These are phyloP conservation scores for Apostichopus japonicus DNA, from an alignment of 35 echinoderm and acorn worm species.

Conservation along the genomic window DNA sequence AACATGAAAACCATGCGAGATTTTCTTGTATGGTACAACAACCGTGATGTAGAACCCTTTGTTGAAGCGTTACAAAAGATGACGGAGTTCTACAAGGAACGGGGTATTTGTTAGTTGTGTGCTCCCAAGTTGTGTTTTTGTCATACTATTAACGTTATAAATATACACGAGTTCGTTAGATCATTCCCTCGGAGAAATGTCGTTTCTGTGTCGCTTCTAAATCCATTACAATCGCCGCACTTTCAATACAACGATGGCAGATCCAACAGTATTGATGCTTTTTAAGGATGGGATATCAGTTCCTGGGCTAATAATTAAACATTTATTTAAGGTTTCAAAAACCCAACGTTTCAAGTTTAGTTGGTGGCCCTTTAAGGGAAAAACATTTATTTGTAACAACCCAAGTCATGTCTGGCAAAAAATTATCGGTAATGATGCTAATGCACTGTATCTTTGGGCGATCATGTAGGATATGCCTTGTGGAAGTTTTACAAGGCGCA, in stretches of 20 bases:
- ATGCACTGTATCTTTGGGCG: too few species aligned
- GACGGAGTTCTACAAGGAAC: conserved; percentile 32
- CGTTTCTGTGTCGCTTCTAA: too few species aligned
- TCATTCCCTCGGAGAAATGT: too few species aligned
- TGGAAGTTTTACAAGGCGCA: conserved; percentile 31
- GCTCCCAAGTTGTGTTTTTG: too few species aligned
- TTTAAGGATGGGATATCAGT: too few species aligned
- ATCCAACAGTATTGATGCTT: too few species aligned
- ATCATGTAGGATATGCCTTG: conserved; percentile 69
- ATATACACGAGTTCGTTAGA: too few species aligned
- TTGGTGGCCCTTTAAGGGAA: conserved; percentile 61
- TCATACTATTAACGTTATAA: too few species aligned
- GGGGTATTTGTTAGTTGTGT: too few species aligned
- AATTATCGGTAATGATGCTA: conserved; percentile 52
- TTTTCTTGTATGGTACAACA: conserved; percentile 7
- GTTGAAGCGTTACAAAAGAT: conserved; percentile 47
- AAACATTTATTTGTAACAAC: conserved; percentile 42
- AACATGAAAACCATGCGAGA: conserved; percentile 50
- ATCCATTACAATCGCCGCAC: too few species aligned
- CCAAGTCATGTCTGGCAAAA: conserved; percentile 54
- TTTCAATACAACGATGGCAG: too few species aligned
- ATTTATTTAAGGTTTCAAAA: conserved; percentile 41
- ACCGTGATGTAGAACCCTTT: background rate
- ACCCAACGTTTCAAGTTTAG: conserved; percentile 47
- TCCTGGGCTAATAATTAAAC: too few species aligned